These are phyloP conservation scores for Megaceryle torquata DNA, from an alignment of 2,113 vertebrate species.

Conservation along the genomic window DNA sequence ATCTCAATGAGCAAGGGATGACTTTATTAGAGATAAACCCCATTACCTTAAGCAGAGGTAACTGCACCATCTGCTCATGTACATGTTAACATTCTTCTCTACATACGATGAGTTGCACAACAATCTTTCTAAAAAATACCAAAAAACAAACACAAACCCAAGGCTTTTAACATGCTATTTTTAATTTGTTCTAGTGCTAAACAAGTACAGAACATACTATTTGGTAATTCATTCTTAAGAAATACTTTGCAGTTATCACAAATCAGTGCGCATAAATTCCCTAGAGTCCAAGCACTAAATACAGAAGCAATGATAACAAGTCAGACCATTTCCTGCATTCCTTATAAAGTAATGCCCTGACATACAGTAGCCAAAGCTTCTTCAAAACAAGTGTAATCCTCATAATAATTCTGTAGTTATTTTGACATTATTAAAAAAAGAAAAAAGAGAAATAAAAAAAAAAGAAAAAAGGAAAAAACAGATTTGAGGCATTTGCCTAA, in stretches of 20 bases:
- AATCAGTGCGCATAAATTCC: background rate
- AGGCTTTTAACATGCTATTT: background rate
- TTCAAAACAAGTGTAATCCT: slow-evolving; percentile 22
- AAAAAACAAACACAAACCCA: background rate
- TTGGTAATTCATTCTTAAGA: background rate
- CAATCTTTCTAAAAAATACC: background rate
- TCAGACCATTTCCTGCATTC: slow-evolving; percentile 30
- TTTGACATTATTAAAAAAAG: background rate
- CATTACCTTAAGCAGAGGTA: slow-evolving; percentile 9
- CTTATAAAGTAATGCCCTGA: background rate
- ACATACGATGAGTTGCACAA: background rate
- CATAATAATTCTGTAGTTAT: background rate
- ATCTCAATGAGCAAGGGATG: background rate
- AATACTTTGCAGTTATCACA: background rate
- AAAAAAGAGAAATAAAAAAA: too few relatives aligned
- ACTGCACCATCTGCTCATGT: slow-evolving; percentile 16
- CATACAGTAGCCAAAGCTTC: background rate
- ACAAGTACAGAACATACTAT: background rate
- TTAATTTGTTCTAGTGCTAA: background rate
- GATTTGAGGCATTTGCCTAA: background rate
- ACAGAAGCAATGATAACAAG: slow-evolving; percentile 28
- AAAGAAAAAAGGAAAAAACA: background rate
- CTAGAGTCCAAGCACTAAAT: slow-evolving; percentile 36
- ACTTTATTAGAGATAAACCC: background rate
- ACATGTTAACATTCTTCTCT: background rate